Percentiles rank a stretch among this genome's conserved stretches.
These are phyloP conservation scores for Mohoua ochrocephala DNA, from an alignment of 2,113 vertebrate species.

Conservation along the genomic window DNA sequence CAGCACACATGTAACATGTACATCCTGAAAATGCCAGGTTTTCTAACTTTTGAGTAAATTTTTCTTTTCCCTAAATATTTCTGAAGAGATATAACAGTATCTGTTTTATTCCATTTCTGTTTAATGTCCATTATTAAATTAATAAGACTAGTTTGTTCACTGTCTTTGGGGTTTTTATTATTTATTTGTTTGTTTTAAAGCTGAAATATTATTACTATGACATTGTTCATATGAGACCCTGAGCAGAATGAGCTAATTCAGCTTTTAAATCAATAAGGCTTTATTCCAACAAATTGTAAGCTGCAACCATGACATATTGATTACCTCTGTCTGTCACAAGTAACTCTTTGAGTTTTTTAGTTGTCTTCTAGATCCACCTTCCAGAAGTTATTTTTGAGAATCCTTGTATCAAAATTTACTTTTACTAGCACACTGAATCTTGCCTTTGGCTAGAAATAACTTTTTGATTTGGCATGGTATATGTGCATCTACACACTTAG, in stretches of 20 bases:
- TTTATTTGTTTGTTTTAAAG: neutral
- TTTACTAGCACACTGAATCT: neutral
- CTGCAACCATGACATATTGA: neutral
- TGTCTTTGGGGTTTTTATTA: rapidly evolving
- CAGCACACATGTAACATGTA: rapidly evolving
- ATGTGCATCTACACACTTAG: neutral
- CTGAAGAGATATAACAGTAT: neutral
- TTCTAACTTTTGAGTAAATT: neutral
- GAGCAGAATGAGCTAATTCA: neutral
- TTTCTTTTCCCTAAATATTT: neutral
- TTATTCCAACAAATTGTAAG: neutral
- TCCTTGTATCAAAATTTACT: neutral
- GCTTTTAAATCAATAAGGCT: neutral
- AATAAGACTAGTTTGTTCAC: neutral
- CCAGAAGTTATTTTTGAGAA: neutral
- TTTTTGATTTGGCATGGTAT: neutral
- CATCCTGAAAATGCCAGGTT: neutral
- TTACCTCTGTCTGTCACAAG: neutral
- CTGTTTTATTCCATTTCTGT: neutral
- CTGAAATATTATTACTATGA: neutral
- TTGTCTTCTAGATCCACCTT: neutral
- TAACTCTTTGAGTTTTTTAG: neutral
- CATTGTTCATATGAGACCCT: neutral
- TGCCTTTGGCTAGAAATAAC: neutral
- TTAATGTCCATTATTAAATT: neutral